Percentiles rank a stretch among this genome's conserved stretches.
Conservation (phyloP, 2,888 invertebrate genomes). For the Drosophila lacicola region DNA sequence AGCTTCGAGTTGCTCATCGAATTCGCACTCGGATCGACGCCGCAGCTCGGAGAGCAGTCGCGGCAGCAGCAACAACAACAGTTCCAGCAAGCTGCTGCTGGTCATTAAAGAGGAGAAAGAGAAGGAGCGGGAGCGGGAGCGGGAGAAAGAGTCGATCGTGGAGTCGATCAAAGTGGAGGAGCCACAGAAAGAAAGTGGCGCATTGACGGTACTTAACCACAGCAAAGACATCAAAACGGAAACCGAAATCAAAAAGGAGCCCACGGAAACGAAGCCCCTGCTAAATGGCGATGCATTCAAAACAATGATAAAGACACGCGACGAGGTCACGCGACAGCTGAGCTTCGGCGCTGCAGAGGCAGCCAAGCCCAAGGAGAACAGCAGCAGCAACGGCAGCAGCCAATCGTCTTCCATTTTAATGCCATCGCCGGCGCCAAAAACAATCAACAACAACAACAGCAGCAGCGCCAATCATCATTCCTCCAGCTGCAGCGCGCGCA, state of each 20-base stretch:
- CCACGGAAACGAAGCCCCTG: conserved; percentile 42
- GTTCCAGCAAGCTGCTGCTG: conserved; percentile 41
- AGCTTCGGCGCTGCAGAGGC: conserved; percentile 72
- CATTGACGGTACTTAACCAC: conserved; percentile 49
- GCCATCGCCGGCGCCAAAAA: conserved; percentile 76
- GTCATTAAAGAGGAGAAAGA: conserved; percentile 49
- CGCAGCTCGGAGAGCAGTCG: conserved; percentile 83
- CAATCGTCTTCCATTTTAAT: conserved; percentile 58
- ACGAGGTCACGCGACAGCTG: conserved; percentile 83
- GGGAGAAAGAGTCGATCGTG: conserved; percentile 20
- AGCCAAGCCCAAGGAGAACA: conserved; percentile 35
- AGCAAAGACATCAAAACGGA: conserved; percentile 45
- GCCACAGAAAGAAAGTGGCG: conserved; percentile 13
- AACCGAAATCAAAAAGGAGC: conserved; percentile 63
- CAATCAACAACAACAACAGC: conserved; percentile 31
- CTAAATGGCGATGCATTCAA: conserved; percentile 60
- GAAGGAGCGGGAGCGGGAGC: conserved; percentile 1
- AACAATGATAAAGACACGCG: conserved; percentile 72
- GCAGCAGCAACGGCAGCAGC: conserved; percentile 15
- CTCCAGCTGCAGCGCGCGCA: conserved; percentile 58
- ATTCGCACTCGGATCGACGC: conserved; percentile 73
- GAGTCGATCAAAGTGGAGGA: conserved; percentile 48
- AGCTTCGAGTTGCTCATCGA: conserved; percentile 67
- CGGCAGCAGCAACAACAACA: conserved; percentile 70
- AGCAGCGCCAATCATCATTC: conserved; percentile 66